These are phyloP conservation scores for Hydrolagus affinis DNA, from an alignment of 2,113 vertebrate species.

Conservation along the genomic window DNA sequence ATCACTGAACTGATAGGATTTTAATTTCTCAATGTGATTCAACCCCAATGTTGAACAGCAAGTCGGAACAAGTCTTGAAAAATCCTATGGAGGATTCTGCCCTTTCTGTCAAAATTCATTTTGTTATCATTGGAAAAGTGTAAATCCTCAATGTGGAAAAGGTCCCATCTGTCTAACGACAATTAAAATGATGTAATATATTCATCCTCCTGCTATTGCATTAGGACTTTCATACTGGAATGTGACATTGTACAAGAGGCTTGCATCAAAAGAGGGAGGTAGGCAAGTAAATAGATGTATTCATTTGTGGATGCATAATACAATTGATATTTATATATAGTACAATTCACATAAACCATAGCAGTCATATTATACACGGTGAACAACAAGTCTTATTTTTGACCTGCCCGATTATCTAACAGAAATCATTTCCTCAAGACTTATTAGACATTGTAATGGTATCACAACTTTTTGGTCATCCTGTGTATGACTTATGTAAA, in stretches of 20 bases:
- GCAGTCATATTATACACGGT: too few relatives aligned
- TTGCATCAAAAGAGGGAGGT: background rate
- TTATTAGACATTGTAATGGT: too few relatives aligned
- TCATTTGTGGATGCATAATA: too few relatives aligned
- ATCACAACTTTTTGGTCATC: too few relatives aligned
- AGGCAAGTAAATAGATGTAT: background rate
- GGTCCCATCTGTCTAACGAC: conserved; percentile 24
- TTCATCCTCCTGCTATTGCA: conserved; percentile 41
- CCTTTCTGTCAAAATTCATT: conserved; percentile 37
- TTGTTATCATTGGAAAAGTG: conserved; percentile 34
- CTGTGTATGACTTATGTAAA: too few relatives aligned
- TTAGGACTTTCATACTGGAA: conserved; percentile 37
- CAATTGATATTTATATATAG: too few relatives aligned
- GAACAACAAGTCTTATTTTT: too few relatives aligned
- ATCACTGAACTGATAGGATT: background rate
- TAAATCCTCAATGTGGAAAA: conserved; percentile 36
- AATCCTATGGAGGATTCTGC: conserved; percentile 5
- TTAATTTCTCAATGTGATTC: conserved; percentile 35
- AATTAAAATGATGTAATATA: conserved; percentile 34
- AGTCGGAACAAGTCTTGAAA: conserved; percentile 25
- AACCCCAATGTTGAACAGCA: background rate
- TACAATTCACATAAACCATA: too few relatives aligned
- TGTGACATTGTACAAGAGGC: background rate
- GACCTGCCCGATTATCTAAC: too few relatives aligned
- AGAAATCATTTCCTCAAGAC: too few relatives aligned